Evolutionary conservation across 2,113 vertebrate species (phyloP).

Genomic region (Eonycteris spelaea): DNA sequence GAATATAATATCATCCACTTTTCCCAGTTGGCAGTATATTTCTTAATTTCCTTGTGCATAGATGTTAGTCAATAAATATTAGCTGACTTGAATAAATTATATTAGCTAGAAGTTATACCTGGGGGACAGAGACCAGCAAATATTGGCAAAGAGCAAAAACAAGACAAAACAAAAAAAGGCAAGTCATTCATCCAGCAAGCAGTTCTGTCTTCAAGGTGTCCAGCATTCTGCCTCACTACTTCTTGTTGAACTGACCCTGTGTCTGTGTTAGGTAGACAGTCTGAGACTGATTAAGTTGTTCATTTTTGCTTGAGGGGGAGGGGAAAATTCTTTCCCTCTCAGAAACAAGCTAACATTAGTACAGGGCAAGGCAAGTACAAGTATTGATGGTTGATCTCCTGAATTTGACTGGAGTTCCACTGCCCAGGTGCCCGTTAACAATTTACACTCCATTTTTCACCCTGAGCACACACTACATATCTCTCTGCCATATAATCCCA

Average conservation of each 20-base stretch:
- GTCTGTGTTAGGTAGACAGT: neutral
- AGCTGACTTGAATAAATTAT: conserved; percentile 39
- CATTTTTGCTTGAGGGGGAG: neutral
- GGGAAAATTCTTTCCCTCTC: neutral
- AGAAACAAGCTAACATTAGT: neutral
- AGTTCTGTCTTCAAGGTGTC: neutral
- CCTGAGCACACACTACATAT: neutral
- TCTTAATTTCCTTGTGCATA: conserved; percentile 20
- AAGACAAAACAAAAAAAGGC: neutral
- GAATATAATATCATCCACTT: neutral
- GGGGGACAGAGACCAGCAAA: neutral
- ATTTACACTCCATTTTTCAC: conserved; percentile 2
- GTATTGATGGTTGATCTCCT: neutral
- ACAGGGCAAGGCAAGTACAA: neutral
- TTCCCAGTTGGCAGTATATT: neutral
- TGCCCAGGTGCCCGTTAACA: neutral
- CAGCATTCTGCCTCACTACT: neutral
- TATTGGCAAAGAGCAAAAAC: neutral
- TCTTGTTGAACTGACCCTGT: neutral
- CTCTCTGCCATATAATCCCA: neutral
- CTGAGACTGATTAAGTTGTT: neutral
- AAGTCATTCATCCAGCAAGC: neutral
- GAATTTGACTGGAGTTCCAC: neutral
- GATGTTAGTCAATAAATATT: conserved; percentile 20
- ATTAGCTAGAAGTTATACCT: conserved; percentile 9